phyloP scores from a whole-genome alignment of 2,113 vertebrate genomes.

The Herpetotheres cachinnans region DNA sequence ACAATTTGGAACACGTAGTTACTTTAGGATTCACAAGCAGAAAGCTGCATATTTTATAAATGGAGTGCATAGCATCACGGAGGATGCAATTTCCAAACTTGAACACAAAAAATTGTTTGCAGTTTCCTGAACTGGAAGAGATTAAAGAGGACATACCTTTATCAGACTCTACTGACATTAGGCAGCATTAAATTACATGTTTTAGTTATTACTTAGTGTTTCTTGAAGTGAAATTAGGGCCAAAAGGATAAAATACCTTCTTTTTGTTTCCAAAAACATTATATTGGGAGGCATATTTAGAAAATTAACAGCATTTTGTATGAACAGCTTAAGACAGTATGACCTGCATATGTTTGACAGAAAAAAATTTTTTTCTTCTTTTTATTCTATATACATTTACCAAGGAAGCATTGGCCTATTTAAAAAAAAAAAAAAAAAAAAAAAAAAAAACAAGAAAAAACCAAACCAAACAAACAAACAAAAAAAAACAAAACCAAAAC shows the following conservation, averaged over 20 bases:
- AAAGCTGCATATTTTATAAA: neutral
- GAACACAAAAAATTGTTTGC: neutral
- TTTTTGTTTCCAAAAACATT: neutral
- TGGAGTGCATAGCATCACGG: neutral
- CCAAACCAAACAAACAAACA: too few relatives aligned
- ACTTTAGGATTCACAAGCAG: neutral
- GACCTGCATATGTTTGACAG: neutral
- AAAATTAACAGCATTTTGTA: neutral
- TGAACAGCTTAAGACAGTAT: neutral
- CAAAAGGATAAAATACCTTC: neutral
- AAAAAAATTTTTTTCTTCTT: neutral
- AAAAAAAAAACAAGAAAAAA: too few relatives aligned
- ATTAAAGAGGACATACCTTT: neutral
- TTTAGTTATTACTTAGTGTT: neutral
- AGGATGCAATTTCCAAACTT: neutral
- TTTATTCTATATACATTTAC: neutral
- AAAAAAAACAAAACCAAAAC: too few relatives aligned
- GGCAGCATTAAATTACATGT: neutral
- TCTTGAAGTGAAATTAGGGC: neutral
- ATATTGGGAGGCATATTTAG: neutral
- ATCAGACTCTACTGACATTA: neutral
- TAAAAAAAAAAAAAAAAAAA: too few relatives aligned
- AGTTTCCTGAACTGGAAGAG: neutral
- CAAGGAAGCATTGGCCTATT: neutral
- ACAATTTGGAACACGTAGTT: neutral